phyloP scores from a whole-genome alignment of 2,113 vertebrate genomes.

The Malaclemys terrapin region DNA sequence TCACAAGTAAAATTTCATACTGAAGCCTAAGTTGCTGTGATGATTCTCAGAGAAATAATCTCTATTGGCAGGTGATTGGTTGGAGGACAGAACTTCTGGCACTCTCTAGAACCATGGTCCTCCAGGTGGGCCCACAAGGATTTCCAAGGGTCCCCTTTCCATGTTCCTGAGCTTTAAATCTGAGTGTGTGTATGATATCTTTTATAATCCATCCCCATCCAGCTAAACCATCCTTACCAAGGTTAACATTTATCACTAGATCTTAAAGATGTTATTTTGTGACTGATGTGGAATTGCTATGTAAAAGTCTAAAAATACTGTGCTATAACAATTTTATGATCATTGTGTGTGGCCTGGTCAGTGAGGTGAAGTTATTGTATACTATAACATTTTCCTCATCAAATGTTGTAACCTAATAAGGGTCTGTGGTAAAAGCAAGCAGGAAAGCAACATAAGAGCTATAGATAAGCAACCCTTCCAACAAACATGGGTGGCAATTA shows the following conservation, averaged over 20 bases:
- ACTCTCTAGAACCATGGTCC: background rate
- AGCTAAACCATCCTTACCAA: background rate
- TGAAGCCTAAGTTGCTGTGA: background rate
- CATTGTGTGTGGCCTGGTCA: background rate
- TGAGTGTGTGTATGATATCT: background rate
- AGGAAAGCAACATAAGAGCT: background rate
- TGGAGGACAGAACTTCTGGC: background rate
- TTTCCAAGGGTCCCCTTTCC: background rate
- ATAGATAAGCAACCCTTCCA: background rate
- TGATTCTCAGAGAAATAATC: background rate
- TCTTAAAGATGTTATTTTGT: background rate
- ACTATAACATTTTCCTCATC: background rate
- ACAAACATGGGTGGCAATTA: background rate
- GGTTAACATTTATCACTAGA: background rate
- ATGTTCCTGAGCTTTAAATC: accelerated
- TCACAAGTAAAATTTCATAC: background rate
- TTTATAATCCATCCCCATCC: background rate
- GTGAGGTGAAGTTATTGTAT: background rate
- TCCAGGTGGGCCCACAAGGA: background rate
- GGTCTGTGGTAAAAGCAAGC: background rate
- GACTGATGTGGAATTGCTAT: background rate
- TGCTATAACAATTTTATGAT: background rate
- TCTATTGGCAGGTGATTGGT: background rate
- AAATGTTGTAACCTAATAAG: background rate
- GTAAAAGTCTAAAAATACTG: background rate